Percentiles rank a stretch among this genome's conserved stretches.
Evolutionary conservation across 2,113 vertebrate genomes (phyloP).

Genomic region (Stercorarius parasiticus): DNA sequence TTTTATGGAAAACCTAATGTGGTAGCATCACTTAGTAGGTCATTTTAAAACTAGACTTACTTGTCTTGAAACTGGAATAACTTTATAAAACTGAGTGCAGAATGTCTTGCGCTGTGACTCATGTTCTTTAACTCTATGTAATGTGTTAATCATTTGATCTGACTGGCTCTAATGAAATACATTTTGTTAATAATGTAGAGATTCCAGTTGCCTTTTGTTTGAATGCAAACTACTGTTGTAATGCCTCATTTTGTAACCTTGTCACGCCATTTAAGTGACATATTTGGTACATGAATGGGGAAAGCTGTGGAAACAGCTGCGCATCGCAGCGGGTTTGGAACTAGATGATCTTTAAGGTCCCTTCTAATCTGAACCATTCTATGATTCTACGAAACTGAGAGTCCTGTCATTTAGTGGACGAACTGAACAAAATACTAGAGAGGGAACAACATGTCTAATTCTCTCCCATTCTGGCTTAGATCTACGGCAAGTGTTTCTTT

Average conservation of each 20-base stretch:
- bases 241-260: background rate
- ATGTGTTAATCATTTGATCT: background rate
- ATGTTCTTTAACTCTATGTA: background rate
- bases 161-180: background rate
- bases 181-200: background rate
- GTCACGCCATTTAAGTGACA: rapidly evolving
- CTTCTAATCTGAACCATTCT: no score
- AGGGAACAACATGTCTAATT: background rate
- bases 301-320: background rate
- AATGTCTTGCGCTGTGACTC: background rate
- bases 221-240: background rate
- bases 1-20: background rate
- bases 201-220: background rate
- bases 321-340: no score
- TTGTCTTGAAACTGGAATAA: background rate
- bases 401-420: background rate
- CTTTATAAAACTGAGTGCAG: background rate
- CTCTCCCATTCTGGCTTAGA: background rate
- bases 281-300: rapidly evolving
- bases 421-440: background rate
- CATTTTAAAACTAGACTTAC: background rate
- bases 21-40: background rate
- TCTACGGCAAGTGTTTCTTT: background rate
- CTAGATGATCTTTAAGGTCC: no score
- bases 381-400: no score